Evolutionary conservation across 2,797 vertebrate genomes (phyloP).

Genomic region (Acanthis flammea): DNA sequence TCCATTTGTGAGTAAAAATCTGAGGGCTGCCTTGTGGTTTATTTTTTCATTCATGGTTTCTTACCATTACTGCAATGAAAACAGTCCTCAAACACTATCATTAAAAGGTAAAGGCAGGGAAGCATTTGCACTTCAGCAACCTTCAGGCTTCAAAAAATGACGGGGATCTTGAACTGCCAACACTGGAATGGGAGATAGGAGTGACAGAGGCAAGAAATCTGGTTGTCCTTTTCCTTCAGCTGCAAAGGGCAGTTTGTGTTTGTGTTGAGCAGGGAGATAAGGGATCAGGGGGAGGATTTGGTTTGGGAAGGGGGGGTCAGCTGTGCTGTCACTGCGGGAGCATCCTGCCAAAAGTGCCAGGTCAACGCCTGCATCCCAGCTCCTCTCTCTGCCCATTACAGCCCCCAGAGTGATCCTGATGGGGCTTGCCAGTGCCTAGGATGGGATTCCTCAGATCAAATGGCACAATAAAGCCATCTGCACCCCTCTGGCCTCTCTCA

Average conservation of each 20-base stretch:
- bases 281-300: not conserved
- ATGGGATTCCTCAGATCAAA: not conserved
- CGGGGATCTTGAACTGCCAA: rapidly evolving
- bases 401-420: not conserved
- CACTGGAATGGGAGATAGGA: not conserved
- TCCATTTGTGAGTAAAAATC: not conserved
- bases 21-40: not conserved
- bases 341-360: not conserved
- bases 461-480: rapidly evolving
- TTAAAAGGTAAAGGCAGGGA: not conserved
- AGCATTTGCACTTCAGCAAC: not conserved
- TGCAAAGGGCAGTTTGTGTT: not conserved
- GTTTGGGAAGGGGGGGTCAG: rapidly evolving
- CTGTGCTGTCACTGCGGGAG: not conserved
- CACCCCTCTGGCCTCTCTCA: not conserved
- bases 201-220: not conserved
- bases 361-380: not conserved
- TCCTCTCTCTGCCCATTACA: not conserved
- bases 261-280: not conserved
- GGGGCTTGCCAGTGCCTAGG: not conserved
- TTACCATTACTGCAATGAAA: not conserved
- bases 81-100: not conserved
- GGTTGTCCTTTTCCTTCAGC: not conserved
- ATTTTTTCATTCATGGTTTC: not conserved
- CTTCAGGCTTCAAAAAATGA: not conserved